phyloP scores from a whole-genome alignment of 2,113 vertebrate genomes.

The Bothrops jararaca region DNA sequence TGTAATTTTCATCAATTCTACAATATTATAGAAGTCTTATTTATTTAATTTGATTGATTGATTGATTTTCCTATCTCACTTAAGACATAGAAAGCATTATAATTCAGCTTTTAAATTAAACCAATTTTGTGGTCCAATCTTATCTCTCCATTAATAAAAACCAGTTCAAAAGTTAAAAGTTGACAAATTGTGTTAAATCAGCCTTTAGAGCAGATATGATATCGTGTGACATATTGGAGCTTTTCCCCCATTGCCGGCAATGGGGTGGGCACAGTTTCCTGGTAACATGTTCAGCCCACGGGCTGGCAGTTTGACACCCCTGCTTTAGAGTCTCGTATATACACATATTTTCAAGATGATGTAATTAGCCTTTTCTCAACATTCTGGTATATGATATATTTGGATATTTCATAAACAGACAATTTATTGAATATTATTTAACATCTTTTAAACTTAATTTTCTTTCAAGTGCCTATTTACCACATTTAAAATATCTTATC shows the following conservation, averaged over 20 bases:
- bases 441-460: background rate
- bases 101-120: background rate
- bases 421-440: background rate
- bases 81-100: background rate
- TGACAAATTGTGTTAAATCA: background rate
- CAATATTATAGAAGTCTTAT: background rate
- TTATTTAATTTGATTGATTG: background rate
- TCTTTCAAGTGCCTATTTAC: background rate
- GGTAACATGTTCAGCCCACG: too few relatives aligned
- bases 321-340: background rate
- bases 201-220: background rate
- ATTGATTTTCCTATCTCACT: too few relatives aligned
- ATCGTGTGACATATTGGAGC: too few relatives aligned
- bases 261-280: too few relatives aligned
- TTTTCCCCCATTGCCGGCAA: too few relatives aligned
- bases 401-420: background rate
- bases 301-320: too few relatives aligned
- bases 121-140: background rate
- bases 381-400: background rate
- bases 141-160: background rate
- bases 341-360: background rate
- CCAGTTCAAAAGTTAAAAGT: background rate
- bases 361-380: background rate
- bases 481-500: background rate
- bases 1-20: background rate